Conservation (phyloP, 1,140 invertebrate species). For the Melipona quadrifasciata region DNA sequence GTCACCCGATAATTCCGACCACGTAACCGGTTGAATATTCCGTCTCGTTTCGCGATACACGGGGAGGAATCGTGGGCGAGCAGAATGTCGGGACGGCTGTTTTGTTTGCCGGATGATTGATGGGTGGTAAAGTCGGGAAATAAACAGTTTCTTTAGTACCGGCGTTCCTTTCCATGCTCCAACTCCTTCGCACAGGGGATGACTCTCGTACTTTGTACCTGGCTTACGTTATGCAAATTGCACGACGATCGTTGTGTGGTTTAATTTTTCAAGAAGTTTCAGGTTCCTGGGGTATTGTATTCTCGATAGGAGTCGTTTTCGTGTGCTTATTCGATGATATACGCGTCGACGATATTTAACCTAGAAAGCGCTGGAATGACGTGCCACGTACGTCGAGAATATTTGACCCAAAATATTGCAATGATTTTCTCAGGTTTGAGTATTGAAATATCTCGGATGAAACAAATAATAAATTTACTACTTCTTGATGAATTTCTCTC, state of each 20-base stretch:
- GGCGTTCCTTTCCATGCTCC: no score
- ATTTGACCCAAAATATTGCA: no score
- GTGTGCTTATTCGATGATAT: no score
- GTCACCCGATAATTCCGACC: slow-evolving; percentile 14
- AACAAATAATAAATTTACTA: no score
- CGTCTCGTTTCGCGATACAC: slow-evolving; percentile 21
- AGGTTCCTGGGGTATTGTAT: neutral
- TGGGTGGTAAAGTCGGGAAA: slow-evolving; percentile 8
- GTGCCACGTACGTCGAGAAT: no score
- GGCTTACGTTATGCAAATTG: neutral
- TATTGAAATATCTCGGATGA: no score
- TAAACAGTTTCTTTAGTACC: neutral
- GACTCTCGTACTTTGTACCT: neutral
- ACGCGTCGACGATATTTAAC: no score
- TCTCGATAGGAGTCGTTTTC: neutral
- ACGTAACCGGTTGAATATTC: slow-evolving; percentile 50
- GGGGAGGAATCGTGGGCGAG: neutral
- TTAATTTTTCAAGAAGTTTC: neutral
- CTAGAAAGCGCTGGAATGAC: no score
- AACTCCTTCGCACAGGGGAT: neutral
- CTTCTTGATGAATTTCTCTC: no score
- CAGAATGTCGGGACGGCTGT: neutral
- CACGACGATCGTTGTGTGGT: neutral
- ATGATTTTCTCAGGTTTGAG: no score
- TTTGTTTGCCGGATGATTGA: slow-evolving; percentile 16